These are phyloP conservation scores for Charadrius vociferus DNA, from an alignment of 2,113 vertebrate species.

Conservation along the genomic window DNA sequence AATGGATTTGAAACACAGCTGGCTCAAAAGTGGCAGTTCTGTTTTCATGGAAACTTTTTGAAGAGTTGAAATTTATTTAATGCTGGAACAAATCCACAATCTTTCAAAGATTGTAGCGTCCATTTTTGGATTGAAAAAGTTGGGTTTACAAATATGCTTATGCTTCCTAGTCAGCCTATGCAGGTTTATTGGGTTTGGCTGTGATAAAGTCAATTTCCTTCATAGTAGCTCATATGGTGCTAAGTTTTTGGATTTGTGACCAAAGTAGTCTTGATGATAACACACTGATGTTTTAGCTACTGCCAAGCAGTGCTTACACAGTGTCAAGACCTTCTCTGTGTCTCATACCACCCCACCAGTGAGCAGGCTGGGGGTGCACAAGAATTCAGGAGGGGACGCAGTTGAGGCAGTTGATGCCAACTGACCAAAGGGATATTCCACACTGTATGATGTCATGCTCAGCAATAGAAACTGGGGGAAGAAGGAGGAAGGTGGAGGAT, in stretches of 20 bases:
- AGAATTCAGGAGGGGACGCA: neutral
- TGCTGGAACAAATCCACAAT: neutral
- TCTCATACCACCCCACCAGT: rapidly evolving
- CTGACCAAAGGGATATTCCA: neutral
- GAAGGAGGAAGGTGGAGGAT: neutral
- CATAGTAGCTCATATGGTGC: neutral
- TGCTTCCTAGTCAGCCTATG: neutral
- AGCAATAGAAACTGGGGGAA: neutral
- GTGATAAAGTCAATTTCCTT: neutral
- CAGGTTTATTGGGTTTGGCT: neutral
- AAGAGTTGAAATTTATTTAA: neutral
- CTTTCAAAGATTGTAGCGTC: neutral
- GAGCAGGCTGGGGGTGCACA: neutral
- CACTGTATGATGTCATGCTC: neutral
- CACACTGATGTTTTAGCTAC: neutral
- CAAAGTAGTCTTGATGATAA: neutral
- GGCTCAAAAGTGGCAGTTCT: neutral
- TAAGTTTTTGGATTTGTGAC: neutral
- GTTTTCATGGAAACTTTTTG: neutral
- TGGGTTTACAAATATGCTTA: neutral
- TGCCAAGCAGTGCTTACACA: neutral
- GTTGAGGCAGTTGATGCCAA: neutral
- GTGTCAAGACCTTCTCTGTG: neutral
- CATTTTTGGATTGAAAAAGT: neutral
- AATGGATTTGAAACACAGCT: neutral